Evolutionary conservation across 2,113 vertebrate species (phyloP).

Genomic region (Scopus umbretta): DNA sequence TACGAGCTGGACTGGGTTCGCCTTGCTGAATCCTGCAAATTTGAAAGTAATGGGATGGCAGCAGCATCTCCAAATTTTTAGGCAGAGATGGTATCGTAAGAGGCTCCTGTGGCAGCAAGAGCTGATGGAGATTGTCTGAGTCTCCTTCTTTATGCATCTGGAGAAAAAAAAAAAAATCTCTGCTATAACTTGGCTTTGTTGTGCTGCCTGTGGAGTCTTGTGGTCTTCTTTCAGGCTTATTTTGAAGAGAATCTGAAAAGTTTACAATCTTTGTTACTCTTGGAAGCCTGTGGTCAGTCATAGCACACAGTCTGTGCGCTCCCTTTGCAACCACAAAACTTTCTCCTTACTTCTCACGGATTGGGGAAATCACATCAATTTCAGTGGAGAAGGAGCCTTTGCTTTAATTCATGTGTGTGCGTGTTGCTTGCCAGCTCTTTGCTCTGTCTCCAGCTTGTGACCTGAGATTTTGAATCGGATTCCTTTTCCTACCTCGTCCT

Average conservation of each 20-base stretch:
- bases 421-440: not conserved
- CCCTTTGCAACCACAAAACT: not conserved
- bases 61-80: not conserved
- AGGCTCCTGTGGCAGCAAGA: not conserved
- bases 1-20: accelerated
- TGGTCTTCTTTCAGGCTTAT: not conserved
- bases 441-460: not conserved
- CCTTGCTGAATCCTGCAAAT: not conserved
- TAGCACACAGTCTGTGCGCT: not conserved
- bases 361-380: not conserved
- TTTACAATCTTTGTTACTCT: not conserved
- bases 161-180: not conserved
- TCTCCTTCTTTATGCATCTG: not conserved
- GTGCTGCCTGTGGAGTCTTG: not conserved
- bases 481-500: not conserved
- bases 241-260: not conserved
- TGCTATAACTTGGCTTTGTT: not conserved
- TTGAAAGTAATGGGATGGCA: not conserved
- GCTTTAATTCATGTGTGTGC: not conserved
- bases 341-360: not conserved
- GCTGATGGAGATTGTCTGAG: not conserved
- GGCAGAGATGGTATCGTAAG: not conserved
- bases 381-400: not conserved
- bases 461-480: not conserved
- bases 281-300: not conserved